Base-by-base conservation (phyloP, 2,113 vertebrate species). In the Ptilonorhynchus violaceus region DNA sequence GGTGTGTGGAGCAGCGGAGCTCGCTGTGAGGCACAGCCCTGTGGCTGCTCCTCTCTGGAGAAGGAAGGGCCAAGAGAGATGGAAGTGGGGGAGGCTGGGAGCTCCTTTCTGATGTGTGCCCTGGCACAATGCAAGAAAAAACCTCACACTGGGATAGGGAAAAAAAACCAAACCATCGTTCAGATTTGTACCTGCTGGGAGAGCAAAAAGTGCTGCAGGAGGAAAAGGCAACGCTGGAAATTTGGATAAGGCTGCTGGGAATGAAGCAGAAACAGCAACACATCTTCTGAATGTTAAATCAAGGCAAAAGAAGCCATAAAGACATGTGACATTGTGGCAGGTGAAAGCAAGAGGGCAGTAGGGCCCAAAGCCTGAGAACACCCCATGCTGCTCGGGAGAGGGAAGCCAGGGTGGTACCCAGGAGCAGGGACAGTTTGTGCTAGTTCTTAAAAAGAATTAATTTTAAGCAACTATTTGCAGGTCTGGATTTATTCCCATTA, bases 241-340 rank as follows among this genome's bases (percentile, higher is more conserved):
- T 46, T 46, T 15, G 37, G 37, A n/a, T 33, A 49, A 17, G 7
- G 46, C 31, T 74, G 11, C 41, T 18, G 20, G 15, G 31, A 80
- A 49, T 15, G 7, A 89, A 25, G 55, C 22, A 77, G 62, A 85
- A 56, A 9, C 24, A n/a, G 21, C 28, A 70, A 53, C 11, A 2
- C 5, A 30, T 23, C 30, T 88, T 62, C n/a, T 28, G n/a, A 42
- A 33, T 22, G 22, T 22, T 42, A 80, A 55, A 53, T 39, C 33
- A 73, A 60, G 15, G n/a, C 46, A 74, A 52, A 79, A 52, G 20
- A 69, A 85, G 35, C 28, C n/a, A 16, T 24, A 10, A 63, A 46
- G 8, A 59, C 3, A 30, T 0, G 1, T n/a, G 7, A 60, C 17
- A 31, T 4, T 19, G 9, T 7, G 24, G 23, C 1, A 2, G 13